Conservation (phyloP, 2,797 vertebrate genomes). For the Orientallactaga sibirica region DNA sequence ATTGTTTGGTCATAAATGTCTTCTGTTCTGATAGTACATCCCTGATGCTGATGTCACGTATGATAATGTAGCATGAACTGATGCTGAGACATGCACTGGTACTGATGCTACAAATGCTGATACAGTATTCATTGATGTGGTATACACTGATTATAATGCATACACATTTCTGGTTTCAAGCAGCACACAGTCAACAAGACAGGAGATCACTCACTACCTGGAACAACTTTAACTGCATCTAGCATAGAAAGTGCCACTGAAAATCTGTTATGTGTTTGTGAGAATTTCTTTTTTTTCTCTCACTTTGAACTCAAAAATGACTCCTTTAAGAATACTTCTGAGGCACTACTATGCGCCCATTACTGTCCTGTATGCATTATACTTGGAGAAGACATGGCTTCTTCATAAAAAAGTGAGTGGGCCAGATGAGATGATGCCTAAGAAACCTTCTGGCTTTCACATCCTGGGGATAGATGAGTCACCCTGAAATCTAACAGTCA, state of each 20-base stretch:
- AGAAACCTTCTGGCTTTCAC: slow-evolving; percentile 50
- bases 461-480: slow-evolving; percentile 60
- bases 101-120: too few species aligned
- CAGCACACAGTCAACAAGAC: background rate
- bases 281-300: background rate
- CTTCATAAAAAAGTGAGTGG: slow-evolving; percentile 34
- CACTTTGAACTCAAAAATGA: background rate
- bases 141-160: background rate
- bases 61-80: too few species aligned
- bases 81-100: too few species aligned
- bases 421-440: slow-evolving; percentile 42
- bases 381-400: slow-evolving; percentile 4
- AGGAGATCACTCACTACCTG: background rate
- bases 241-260: background rate
- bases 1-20: background rate
- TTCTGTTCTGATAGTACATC: background rate
- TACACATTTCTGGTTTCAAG: background rate
- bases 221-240: background rate
- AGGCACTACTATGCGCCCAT: background rate
- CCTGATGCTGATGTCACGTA: too few species aligned
- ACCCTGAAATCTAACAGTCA: slow-evolving; percentile 61
- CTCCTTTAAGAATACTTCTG: background rate
- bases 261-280: background rate
- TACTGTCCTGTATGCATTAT: background rate
- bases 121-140: too few species aligned